These are phyloP conservation scores for Nasonovia ribisnigri DNA, from an alignment of 2,888 invertebrate genomes.

Conservation along the genomic window DNA sequence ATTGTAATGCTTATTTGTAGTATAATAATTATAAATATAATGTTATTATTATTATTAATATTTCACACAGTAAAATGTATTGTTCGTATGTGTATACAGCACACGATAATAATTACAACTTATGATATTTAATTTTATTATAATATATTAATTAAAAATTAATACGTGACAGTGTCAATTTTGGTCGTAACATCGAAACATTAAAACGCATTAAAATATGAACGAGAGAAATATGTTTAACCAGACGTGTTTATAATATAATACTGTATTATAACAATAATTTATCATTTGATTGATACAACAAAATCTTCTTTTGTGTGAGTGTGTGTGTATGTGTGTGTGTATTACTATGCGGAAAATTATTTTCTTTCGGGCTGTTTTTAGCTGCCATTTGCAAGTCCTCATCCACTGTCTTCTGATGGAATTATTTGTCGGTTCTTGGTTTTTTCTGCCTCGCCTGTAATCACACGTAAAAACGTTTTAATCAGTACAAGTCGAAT, in stretches of 20 bases:
- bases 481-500: neutral
- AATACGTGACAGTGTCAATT: conserved; percentile 19
- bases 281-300: conserved; percentile 10
- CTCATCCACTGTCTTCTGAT: neutral
- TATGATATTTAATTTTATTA: conserved; percentile 27
- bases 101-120: conserved; percentile 6
- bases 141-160: conserved; percentile 7
- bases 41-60: conserved; percentile 6
- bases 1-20: neutral
- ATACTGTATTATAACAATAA: conserved; percentile 4
- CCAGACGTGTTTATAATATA: neutral
- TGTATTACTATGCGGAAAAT: conserved; percentile 19
- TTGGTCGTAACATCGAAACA: conserved; percentile 53
- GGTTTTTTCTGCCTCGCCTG: conserved; percentile 39
- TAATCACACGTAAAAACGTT: conserved; percentile 1
- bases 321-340: neutral
- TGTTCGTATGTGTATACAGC: neutral
- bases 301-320: conserved; percentile 5
- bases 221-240: conserved; percentile 38
- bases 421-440: conserved; percentile 1
- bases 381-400: neutral
- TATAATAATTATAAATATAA: conserved; percentile 32
- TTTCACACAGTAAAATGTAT: conserved; percentile 19
- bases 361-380: neutral
- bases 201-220: conserved; percentile 19